Conservation (phyloP, 2,113 vertebrate species). For the Strix aluco region DNA sequence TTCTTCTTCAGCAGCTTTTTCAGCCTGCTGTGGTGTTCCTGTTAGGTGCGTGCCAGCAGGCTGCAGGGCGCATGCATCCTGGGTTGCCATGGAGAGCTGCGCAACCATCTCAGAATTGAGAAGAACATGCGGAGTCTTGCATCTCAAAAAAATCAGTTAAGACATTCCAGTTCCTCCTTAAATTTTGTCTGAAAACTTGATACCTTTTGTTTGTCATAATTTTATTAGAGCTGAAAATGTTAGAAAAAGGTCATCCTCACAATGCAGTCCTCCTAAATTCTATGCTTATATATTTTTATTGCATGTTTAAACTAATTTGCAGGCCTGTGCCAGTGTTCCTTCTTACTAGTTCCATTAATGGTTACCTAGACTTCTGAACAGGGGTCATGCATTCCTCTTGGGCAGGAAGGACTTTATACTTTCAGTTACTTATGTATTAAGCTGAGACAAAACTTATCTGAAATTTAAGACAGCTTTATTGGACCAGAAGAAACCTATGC, state of each 20-base stretch:
- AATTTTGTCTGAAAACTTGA: neutral
- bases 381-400: neutral
- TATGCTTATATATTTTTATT: neutral
- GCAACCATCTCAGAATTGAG: neutral
- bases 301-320: neutral
- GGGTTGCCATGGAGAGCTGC: slow-evolving; percentile 27
- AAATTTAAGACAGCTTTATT: neutral
- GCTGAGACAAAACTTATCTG: neutral
- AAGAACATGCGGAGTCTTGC: neutral
- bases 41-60: neutral
- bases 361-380: neutral
- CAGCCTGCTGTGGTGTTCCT: neutral
- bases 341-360: neutral
- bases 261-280: neutral
- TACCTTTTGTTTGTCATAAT: neutral
- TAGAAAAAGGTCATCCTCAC: neutral
- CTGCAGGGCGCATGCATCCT: neutral
- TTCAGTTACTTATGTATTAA: neutral
- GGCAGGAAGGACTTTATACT: neutral
- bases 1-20: neutral
- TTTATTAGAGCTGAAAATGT: neutral
- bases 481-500: neutral
- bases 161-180: neutral
- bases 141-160: neutral
- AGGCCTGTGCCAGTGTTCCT: neutral